Evolutionary conservation across 2,888 invertebrate species (phyloP).

Genomic region (Toxonevra muliebris): DNA sequence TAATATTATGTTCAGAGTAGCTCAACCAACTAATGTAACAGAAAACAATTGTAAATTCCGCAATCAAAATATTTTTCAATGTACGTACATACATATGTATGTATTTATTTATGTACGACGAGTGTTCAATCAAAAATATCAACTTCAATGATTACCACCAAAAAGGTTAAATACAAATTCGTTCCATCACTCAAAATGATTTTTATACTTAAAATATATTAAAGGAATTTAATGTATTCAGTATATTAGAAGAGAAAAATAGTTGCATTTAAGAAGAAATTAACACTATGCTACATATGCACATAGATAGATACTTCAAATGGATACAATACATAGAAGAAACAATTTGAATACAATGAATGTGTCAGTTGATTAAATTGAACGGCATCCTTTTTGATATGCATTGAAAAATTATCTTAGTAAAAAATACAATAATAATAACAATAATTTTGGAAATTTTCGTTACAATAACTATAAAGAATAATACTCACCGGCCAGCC

Average conservation of each 20-base stretch:
- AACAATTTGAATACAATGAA: slow-evolving; percentile 43
- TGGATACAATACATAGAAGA: slow-evolving; percentile 25
- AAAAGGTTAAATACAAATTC: slow-evolving; percentile 50
- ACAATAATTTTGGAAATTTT: slow-evolving; percentile 6
- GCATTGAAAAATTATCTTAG: slow-evolving; percentile 4
- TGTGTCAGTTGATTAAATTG: slow-evolving; percentile 44
- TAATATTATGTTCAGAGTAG: too few relatives aligned
- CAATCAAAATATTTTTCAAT: not conserved
- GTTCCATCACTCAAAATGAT: slow-evolving; percentile 54
- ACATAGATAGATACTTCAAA: slow-evolving; percentile 1
- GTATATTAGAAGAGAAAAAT: slow-evolving; percentile 4
- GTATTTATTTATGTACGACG: not conserved
- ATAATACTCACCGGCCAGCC: not conserved
- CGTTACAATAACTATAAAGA: not conserved
- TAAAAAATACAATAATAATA: slow-evolving; percentile 16
- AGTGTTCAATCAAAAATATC: not conserved
- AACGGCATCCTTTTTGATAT: slow-evolving; percentile 41
- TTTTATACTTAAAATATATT: not conserved
- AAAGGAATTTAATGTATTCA: slow-evolving; percentile 4
- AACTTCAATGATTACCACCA: slow-evolving; percentile 1
- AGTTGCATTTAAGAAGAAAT: slow-evolving; percentile 35
- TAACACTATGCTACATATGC: slow-evolving; percentile 35
- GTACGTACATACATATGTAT: slow-evolving; percentile 10
- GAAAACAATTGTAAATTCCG: too few relatives aligned
- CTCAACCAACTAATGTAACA: too few relatives aligned